These are phyloP conservation scores for Nautilus pompilius DNA, from an alignment of 1,140 invertebrate genomes.

Conservation along the genomic window DNA sequence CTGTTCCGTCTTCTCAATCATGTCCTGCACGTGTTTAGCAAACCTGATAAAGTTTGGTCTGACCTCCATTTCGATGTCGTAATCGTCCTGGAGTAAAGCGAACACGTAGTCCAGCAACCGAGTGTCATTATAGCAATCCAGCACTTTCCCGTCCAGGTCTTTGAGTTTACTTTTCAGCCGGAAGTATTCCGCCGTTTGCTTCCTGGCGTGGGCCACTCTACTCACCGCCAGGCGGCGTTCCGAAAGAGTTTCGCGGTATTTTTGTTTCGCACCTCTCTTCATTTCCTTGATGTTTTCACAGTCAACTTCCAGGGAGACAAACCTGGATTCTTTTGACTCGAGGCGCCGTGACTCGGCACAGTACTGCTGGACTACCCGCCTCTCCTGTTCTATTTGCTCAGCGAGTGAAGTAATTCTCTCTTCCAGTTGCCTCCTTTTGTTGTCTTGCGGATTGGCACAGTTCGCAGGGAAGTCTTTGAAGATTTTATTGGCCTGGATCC, in stretches of 20 bases:
- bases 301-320: too few species aligned
- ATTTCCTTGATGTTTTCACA: too few species aligned
- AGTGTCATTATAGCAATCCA: background rate
- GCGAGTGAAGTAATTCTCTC: background rate
- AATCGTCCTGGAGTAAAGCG: background rate
- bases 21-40: background rate
- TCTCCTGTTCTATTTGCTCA: too few species aligned
- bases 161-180: background rate
- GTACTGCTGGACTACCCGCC: too few species aligned
- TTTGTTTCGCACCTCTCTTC: background rate
- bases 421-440: background rate
- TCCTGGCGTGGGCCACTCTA: background rate
- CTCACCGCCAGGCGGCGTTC: background rate
- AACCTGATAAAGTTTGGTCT: background rate
- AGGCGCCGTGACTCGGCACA: too few species aligned
- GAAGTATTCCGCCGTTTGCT: background rate
- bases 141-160: background rate
- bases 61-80: background rate
- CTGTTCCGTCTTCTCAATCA: background rate
- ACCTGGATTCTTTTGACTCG: too few species aligned
- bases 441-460: background rate
- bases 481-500: constrained; percentile 1
- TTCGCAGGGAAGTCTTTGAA: background rate
- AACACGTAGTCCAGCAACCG: background rate
- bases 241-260: background rate